Base-by-base conservation (phyloP, 2,888 invertebrate species). In the Spialia ferax region DNA sequence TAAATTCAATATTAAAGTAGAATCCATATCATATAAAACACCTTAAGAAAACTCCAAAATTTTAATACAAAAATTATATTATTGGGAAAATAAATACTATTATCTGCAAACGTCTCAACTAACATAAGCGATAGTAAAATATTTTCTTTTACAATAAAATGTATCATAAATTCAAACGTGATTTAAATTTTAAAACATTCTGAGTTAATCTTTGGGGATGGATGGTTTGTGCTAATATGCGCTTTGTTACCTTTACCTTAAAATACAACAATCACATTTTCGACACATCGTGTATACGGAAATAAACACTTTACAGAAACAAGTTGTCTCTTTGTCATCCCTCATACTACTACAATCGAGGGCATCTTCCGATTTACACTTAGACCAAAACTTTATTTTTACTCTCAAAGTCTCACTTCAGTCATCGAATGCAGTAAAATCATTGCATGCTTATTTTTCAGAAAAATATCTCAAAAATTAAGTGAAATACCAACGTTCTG, bases 101-200 rank as follows among this genome's bases (percentile, higher is more conserved):
- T 86, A 90, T 90, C 86, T 89, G 89, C 90, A 88, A 92, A 91
- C 90, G 82, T 88, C 82, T 86, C 85, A 91, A 91, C 90, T 91
- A 92, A 93, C 92, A 86, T 90, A 91, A 93, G 91, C 85, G 83
- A 89, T 91, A 92, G 84, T 91, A 91, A 92, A 93, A 93, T 92
- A 93, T 89, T 84, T 86, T 73, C 83, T 89, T 91, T 89, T 88
- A 88, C 84, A 90, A 93, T 93, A 93, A 93, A 93, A 93, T 93
- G 93, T 93, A 89, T 92, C 85, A 92, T 93, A 93, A 93, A 93
- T 93, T 93, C 87, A 93, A 93, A 93, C 93, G 90, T 91, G 92
- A 90, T 81, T 89, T 84, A 89, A 86, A 83, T 60, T 88, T 89
- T 84, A 89, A 90, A 92, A 92, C 91, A 90, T 90, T 86, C 88